phyloP scores from a whole-genome alignment of 2,797 vertebrate species.

The Chiloscyllium punctatum region DNA sequence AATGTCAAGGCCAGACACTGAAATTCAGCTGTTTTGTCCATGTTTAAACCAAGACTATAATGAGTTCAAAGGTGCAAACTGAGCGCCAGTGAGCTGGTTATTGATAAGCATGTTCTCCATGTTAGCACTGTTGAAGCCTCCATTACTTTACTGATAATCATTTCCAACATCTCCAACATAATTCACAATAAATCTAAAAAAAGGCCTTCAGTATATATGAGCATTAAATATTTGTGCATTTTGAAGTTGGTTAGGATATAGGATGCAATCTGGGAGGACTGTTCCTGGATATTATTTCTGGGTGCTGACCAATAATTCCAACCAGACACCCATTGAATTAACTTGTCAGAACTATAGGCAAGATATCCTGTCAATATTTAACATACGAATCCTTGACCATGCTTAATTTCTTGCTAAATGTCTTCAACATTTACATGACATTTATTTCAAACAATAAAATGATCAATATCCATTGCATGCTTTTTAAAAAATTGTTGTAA shows the following conservation, averaged over 20 bases:
- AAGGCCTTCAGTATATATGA: not conserved
- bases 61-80: no score
- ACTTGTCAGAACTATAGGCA: not conserved
- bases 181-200: not conserved
- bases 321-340: not conserved
- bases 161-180: not conserved
- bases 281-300: not conserved
- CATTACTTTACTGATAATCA: no score
- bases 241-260: not conserved
- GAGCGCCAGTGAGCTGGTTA: no score
- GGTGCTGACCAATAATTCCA: not conserved
- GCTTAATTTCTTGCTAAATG: not conserved
- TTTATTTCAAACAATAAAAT: not conserved
- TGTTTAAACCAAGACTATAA: no score
- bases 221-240: not conserved
- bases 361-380: not conserved
- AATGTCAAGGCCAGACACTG: no score
- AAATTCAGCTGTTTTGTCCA: no score
- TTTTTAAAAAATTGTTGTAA: not conserved
- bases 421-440: not conserved
- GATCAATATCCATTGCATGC: not conserved
- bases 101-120: no score
- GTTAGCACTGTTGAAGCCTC: no score
- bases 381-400: not conserved
- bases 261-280: not conserved